These are phyloP conservation scores for Thamnophis elegans DNA, from an alignment of 2,797 vertebrate species.

Conservation along the genomic window DNA sequence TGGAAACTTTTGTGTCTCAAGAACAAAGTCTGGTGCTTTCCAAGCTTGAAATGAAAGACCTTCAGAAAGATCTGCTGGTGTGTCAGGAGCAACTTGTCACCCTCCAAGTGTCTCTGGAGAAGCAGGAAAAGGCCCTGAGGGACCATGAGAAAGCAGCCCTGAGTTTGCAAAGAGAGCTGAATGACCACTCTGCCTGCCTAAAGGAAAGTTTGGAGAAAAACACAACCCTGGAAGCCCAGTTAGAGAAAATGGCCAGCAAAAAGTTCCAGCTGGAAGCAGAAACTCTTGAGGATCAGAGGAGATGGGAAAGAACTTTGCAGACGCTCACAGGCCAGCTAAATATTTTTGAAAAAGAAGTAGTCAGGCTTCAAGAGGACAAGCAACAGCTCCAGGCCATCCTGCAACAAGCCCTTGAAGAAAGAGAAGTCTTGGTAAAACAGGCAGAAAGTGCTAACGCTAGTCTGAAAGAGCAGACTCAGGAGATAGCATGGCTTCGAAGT, in stretches of 20 bases:
- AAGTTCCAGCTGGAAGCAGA: rapidly evolving
- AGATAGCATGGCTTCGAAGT: background rate
- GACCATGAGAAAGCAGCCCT: background rate
- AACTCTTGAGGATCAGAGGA: background rate
- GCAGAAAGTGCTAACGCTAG: background rate
- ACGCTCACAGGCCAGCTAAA: background rate
- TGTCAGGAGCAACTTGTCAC: background rate
- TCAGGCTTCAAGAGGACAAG: background rate
- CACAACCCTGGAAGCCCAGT: rapidly evolving
- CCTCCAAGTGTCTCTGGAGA: background rate
- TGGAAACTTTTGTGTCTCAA: constrained; percentile 12
- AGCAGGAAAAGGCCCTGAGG: background rate
- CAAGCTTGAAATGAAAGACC: constrained; percentile 11
- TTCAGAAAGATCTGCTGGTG: background rate
- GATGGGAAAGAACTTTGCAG: background rate
- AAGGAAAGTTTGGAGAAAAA: background rate
- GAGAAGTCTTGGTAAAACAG: background rate
- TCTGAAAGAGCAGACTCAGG: background rate
- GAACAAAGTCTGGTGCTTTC: background rate
- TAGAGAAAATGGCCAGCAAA: constrained; percentile 25
- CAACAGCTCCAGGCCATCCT: background rate
- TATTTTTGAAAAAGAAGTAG: background rate
- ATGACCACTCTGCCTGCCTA: constrained; percentile 20
- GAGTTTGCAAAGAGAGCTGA: constrained; percentile 6
- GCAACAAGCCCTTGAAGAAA: background rate